Base-by-base conservation (phyloP, 2,113 vertebrate genomes). In the Cryptotis parvus region DNA sequence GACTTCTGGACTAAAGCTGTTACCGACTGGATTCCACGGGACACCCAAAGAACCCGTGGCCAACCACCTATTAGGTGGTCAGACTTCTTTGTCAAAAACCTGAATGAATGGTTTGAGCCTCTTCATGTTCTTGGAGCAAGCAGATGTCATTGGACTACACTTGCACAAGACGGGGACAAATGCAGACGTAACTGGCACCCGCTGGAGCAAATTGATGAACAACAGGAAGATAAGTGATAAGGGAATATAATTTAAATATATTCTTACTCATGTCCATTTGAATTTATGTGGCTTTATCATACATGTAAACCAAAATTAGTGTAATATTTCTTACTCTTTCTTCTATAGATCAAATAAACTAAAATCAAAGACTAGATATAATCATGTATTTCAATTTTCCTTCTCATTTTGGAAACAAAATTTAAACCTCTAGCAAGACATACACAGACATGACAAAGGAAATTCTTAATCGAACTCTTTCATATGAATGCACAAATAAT, bases 361-460 rank as follows among this genome's bases (percentile, higher is more conserved):
- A 84, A 92, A 92, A 80, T 35, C 74, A 81, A 86, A 24, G 26
- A 39, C n/a, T 6, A 88, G 10, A 45, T 80, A 35, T 33, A 90
- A 79, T 83, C 39, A 87, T 9, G 58, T 4, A 70, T 9, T 68
- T 91, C 61, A 92, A 68, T 82, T 87, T 90, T 37, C n/a, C 37
- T 94, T 11, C 93, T 94, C 27, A 87, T 69, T 87, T 81, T 68
- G 4, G n/a, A 87, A 73, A 84, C 70, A 39, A 82, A 92, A 90
- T 49, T 55, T 24, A 78, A 70, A 4, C 63, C 22, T n/a, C 15
- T 72, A 61, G 92, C 20, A 89, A 87, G 86, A 80, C 9, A 52
- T 14, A 63, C 2, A 75, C 26, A 58, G 2, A 33, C 41, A 82
- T 82, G 89, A 41, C 41, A 74, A 73, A 86, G 31, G 37, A 76